Percentiles rank a stretch among this genome's conserved stretches.
These are phyloP conservation scores for Scopus umbretta DNA, from an alignment of 2,113 vertebrate genomes.

Conservation along the genomic window DNA sequence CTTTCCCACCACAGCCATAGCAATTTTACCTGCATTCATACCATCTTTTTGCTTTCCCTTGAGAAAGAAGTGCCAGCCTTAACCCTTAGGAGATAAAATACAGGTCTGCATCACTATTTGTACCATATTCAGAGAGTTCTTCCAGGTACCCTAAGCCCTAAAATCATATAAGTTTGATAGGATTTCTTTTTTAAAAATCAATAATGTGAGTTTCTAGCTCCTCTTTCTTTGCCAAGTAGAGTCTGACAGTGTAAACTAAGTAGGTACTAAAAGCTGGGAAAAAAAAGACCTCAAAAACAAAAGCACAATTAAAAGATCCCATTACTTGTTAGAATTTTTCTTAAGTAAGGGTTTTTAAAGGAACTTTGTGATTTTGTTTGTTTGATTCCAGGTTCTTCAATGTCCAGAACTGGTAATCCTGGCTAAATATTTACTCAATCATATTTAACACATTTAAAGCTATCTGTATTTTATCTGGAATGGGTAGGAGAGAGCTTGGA, in stretches of 20 bases:
- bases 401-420: background rate
- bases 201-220: background rate
- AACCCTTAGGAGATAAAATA: background rate
- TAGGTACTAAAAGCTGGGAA: background rate
- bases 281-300: background rate
- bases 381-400: background rate
- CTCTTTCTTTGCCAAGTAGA: background rate
- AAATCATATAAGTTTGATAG: background rate
- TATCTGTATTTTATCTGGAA: background rate
- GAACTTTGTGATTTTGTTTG: background rate
- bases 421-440: background rate
- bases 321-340: background rate
- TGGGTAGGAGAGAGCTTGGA: background rate
- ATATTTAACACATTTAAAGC: background rate
- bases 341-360: background rate
- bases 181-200: background rate
- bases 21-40: background rate
- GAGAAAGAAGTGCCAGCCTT: background rate
- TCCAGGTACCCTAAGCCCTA: background rate
- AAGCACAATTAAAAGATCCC: background rate
- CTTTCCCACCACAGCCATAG: background rate
- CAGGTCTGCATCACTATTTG: background rate
- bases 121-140: background rate
- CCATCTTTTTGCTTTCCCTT: background rate
- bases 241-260: background rate